Evolutionary conservation across 2,888 invertebrate genomes (phyloP).

Genomic region (Hypercompe scribonia): DNA sequence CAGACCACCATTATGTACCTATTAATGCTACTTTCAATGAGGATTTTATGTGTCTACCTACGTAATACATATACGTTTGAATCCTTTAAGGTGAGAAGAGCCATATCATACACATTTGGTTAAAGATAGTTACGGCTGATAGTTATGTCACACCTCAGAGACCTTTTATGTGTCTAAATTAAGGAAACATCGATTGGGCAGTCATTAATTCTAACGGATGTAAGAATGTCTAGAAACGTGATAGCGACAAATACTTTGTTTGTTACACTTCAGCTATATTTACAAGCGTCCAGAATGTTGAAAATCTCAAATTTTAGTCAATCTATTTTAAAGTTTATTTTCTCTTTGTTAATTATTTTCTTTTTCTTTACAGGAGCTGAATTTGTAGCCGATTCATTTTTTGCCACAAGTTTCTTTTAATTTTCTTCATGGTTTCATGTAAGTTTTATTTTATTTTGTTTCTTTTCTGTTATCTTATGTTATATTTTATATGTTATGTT

Average conservation of each 20-base stretch:
- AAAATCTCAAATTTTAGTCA: not conserved
- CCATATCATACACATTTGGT: too few relatives aligned
- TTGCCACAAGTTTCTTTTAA: constrained; percentile 71
- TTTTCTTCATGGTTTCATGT: constrained; percentile 86
- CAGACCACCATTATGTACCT: not conserved
- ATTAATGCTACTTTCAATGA: not conserved
- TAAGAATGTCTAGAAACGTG: not conserved
- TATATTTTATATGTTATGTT: constrained; percentile 32
- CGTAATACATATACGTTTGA: not conserved
- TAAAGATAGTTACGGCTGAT: not conserved
- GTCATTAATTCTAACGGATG: too few relatives aligned
- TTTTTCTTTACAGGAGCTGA: constrained; percentile 79
- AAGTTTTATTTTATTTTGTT: constrained; percentile 78
- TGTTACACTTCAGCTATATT: not conserved
- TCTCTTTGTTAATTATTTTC: constrained; percentile 65
- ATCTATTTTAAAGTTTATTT: constrained; percentile 32
- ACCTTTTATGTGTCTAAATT: too few relatives aligned
- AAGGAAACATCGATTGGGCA: too few relatives aligned
- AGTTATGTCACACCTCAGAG: not conserved
- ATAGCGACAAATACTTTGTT: not conserved
- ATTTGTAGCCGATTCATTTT: constrained; percentile 64
- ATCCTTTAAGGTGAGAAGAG: not conserved
- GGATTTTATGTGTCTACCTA: not conserved
- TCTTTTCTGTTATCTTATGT: constrained; percentile 45
- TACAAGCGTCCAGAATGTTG: not conserved